These are phyloP conservation scores for Natrix natrix DNA, from an alignment of 2,797 vertebrate species.

Conservation along the genomic window DNA sequence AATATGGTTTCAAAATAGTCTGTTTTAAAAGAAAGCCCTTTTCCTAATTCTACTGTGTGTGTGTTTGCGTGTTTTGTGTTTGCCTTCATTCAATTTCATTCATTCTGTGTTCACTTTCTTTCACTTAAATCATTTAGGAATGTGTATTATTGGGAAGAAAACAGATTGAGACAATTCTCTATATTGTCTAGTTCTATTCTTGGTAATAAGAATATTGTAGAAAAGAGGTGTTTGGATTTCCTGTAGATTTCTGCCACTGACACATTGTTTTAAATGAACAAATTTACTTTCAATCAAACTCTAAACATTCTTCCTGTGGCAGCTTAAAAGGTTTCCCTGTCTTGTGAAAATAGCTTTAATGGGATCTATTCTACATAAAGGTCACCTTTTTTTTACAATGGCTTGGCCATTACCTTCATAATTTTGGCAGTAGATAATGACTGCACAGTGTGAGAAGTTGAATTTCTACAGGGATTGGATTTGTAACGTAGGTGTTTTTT, in stretches of 20 bases:
- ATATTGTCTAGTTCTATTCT: neutral
- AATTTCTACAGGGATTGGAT: conserved; percentile 26
- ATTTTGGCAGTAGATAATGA: conserved; percentile 12
- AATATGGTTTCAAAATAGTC: neutral
- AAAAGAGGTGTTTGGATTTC: conserved; percentile 27
- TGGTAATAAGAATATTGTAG: conserved; percentile 1
- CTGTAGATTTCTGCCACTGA: conserved; percentile 22
- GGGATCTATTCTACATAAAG: conserved; percentile 43
- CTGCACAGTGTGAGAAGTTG: conserved; percentile 4
- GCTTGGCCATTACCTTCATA: conserved; percentile 26
- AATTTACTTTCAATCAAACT: conserved; percentile 27
- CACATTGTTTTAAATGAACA: conserved; percentile 28
- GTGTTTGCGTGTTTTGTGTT: neutral
- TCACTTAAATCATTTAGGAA: neutral
- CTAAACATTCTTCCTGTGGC: neutral
- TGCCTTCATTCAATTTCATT: neutral
- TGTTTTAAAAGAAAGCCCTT: neutral
- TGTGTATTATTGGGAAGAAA: neutral
- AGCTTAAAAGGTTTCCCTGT: conserved; percentile 29
- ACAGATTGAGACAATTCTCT: neutral
- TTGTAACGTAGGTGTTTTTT: conserved; percentile 7
- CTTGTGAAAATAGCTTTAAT: conserved; percentile 36
- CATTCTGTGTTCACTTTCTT: neutral
- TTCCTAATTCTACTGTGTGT: neutral
- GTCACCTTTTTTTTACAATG: conserved; percentile 45